A percentile compares a stretch with the other conserved stretches of the same genome.
Evolutionary conservation across 1,140 invertebrate genomes (phyloP).

Genomic region (Lucilia sericata): DNA sequence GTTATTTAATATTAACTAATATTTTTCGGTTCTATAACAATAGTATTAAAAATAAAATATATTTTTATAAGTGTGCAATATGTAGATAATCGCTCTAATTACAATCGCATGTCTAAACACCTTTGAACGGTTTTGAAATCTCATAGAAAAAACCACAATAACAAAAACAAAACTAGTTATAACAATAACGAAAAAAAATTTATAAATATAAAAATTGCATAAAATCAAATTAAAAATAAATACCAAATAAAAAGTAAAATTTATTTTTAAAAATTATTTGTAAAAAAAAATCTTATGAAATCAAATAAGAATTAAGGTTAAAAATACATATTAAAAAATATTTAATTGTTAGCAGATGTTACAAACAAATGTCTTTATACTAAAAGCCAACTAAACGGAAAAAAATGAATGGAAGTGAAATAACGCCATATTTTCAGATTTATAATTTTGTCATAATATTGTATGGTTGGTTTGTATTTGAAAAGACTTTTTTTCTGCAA

Average conservation of each 20-base stretch:
- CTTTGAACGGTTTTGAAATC: constrained; percentile 36
- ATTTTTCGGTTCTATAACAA: not conserved
- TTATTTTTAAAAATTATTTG: too few relatives aligned
- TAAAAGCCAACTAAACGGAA: too few relatives aligned
- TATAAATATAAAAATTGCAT: not conserved
- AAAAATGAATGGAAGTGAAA: too few relatives aligned
- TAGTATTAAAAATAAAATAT: not conserved
- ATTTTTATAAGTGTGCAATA: not conserved
- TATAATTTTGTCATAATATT: too few relatives aligned
- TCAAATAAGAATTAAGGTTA: not conserved
- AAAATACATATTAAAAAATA: not conserved
- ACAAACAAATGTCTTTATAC: too few relatives aligned
- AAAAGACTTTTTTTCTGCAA: not conserved
- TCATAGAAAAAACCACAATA: not conserved
- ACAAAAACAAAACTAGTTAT: not conserved
- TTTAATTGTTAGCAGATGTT: too few relatives aligned
- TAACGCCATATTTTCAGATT: too few relatives aligned
- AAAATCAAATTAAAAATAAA: not conserved
- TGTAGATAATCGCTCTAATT: constrained; percentile 39
- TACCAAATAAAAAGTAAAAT: too few relatives aligned
- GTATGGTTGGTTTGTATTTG: too few relatives aligned
- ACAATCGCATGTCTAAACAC: constrained; percentile 40
- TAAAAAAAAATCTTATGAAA: not conserved
- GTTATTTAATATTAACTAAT: not conserved
- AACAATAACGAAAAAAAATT: not conserved